Evolutionary conservation across 2,888 invertebrate species (phyloP).

Genomic region (Drosophila percnosoma): DNA sequence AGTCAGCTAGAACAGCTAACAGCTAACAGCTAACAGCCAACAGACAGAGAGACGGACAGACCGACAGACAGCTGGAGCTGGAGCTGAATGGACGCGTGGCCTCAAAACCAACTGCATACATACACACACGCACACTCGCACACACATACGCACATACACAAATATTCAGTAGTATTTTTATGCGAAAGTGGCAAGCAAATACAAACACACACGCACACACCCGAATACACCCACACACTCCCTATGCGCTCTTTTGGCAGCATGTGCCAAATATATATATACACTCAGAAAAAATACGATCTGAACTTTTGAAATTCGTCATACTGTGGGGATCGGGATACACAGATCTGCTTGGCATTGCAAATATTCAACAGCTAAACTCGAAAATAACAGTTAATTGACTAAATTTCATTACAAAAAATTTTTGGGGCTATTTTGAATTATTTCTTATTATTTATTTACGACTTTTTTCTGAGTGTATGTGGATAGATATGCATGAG

Average conservation of each 20-base stretch:
- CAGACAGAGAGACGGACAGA: slow-evolving; percentile 7
- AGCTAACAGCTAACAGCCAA: slow-evolving; percentile 26
- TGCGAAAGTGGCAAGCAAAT: slow-evolving; percentile 71
- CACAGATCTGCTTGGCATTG: background rate
- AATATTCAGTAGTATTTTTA: slow-evolving; percentile 62
- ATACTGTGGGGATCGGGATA: background rate
- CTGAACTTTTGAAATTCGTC: background rate
- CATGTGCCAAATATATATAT: slow-evolving; percentile 25
- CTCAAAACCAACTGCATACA: slow-evolving; percentile 56
- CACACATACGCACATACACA: slow-evolving; percentile 26
- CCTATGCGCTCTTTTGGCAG: slow-evolving; percentile 20
- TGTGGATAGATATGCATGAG: slow-evolving; percentile 2
- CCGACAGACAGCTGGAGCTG: slow-evolving; percentile 5
- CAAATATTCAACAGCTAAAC: background rate
- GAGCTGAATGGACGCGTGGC: slow-evolving; percentile 48
- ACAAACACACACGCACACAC: slow-evolving; percentile 14
- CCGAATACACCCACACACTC: background rate
- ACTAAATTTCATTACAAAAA: too few relatives aligned
- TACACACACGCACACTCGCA: slow-evolving; percentile 37
- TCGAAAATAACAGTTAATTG: background rate
- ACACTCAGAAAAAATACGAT: background rate
- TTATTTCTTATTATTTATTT: too few relatives aligned
- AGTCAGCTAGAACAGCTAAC: slow-evolving; percentile 39
- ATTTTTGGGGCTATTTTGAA: too few relatives aligned
- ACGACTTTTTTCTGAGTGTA: too few relatives aligned